phyloP scores from a whole-genome alignment of 2,113 vertebrate species.

The Phodopus roborovskii region DNA sequence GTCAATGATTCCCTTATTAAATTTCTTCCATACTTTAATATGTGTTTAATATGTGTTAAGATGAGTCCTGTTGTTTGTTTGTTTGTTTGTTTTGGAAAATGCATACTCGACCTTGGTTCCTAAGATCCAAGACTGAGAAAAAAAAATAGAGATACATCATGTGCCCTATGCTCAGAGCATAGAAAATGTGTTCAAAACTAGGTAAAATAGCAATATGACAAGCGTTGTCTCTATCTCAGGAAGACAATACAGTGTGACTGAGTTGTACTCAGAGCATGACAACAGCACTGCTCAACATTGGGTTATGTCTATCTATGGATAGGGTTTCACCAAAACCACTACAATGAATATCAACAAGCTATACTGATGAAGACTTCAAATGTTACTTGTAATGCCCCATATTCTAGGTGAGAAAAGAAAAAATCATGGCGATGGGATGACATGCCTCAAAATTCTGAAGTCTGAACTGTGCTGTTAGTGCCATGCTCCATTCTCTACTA shows the following conservation, averaged over 20 bases:
- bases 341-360: background rate
- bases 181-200: background rate
- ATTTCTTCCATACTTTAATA: slow-evolving; percentile 9
- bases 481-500: too few relatives aligned
- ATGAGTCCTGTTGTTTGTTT: too few relatives aligned
- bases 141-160: background rate
- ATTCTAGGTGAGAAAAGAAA: background rate
- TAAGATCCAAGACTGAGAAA: background rate
- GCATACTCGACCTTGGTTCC: background rate
- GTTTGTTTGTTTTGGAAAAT: background rate
- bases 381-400: background rate
- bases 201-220: background rate
- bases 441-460: background rate
- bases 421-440: background rate
- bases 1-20: background rate
- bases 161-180: background rate
- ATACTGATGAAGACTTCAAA: background rate
- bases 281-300: background rate
- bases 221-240: background rate
- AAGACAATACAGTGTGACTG: background rate
- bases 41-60: slow-evolving; percentile 36
- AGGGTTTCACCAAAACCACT: background rate
- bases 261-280: accelerated
- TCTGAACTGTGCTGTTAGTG: too few relatives aligned
- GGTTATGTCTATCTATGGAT: background rate